These are phyloP conservation scores for Lycophotia porphyrea DNA, from an alignment of 2,888 invertebrate species.

Conservation along the genomic window DNA sequence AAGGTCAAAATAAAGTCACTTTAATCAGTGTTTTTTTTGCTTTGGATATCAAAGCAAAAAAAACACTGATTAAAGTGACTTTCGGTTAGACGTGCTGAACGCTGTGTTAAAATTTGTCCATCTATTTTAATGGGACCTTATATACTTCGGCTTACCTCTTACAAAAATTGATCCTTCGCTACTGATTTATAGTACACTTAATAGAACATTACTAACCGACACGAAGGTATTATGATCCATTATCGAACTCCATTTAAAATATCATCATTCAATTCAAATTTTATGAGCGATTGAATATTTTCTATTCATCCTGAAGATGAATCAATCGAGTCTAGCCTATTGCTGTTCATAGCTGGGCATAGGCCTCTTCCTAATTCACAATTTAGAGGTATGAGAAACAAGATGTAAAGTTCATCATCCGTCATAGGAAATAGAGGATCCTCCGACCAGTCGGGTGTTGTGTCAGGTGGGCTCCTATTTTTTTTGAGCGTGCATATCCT, in stretches of 20 bases:
- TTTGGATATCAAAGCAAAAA: no score
- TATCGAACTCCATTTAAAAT: not conserved
- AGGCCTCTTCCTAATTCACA: rapidly evolving
- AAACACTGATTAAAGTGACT: no score
- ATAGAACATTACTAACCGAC: not conserved
- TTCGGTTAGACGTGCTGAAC: no score
- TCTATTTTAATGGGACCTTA: no score
- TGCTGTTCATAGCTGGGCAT: no score
- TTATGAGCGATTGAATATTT: conserved; percentile 6
- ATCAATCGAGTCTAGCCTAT: not conserved
- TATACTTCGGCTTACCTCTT: no score
- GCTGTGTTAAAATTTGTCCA: no score
- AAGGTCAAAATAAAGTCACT: no score
- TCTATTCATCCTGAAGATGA: not conserved
- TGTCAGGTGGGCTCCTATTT: not conserved
- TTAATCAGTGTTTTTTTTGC: no score
- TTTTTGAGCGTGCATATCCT: no score
- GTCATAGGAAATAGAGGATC: not conserved
- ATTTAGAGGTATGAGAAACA: not conserved
- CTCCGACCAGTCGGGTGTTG: not conserved
- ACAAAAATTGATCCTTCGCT: no score
- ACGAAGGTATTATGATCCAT: not conserved
- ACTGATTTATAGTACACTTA: not conserved
- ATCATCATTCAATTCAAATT: conserved; percentile 25
- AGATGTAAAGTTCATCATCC: not conserved